phyloP scores from a whole-genome alignment of 23 tunicate genomes.

The Clavelina lepadiformis region DNA sequence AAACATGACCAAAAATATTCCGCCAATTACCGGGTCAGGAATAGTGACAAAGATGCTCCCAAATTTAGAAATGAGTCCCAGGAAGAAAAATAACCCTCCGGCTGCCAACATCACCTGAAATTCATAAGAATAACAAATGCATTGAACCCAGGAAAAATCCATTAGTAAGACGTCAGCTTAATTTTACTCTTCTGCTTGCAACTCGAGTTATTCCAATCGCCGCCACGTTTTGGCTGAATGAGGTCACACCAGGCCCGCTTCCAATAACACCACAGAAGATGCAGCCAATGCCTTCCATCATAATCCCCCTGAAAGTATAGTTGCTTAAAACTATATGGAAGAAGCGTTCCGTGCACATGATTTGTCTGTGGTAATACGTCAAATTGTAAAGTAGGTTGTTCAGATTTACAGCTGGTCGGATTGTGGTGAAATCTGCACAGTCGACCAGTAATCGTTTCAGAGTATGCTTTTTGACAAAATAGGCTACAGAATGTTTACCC shows the following conservation, averaged over 20 bases:
- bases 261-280: constrained; percentile 75
- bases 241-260: constrained; percentile 78
- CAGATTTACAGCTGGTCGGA: too few relatives aligned
- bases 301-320: constrained; percentile 67
- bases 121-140: not conserved
- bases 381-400: too few relatives aligned
- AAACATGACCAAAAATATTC: constrained; percentile 67
- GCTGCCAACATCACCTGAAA: constrained; percentile 51
- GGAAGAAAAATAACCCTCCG: constrained; percentile 30
- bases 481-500: too few relatives aligned
- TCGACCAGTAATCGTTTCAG: too few relatives aligned
- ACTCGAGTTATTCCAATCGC: constrained; percentile 84
- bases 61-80: constrained; percentile 54
- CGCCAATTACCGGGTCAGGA: constrained; percentile 80
- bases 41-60: constrained; percentile 60
- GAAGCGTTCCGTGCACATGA: too few relatives aligned
- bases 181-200: constrained; percentile 79
- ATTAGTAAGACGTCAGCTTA: not conserved
- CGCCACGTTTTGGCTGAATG: constrained; percentile 85
- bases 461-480: too few relatives aligned
- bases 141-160: not conserved
- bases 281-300: constrained; percentile 89
- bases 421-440: too few relatives aligned
- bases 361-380: too few relatives aligned
- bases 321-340: too few relatives aligned